Base-by-base conservation (phyloP, 2,888 invertebrate species). In the Eretmocerus hayati region DNA sequence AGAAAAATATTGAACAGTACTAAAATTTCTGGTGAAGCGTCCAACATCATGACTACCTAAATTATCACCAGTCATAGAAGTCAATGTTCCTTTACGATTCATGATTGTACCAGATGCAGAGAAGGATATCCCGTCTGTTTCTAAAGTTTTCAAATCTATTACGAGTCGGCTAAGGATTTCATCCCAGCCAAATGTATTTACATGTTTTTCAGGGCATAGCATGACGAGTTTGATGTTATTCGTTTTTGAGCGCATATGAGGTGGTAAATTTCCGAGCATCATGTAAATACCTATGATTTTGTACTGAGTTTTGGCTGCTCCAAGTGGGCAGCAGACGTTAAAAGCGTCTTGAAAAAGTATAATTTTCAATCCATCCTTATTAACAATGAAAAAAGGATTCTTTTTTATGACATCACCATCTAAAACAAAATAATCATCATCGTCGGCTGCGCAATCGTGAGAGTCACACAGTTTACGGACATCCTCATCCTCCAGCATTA, bases 301-400 rank as follows among this genome's bases (percentile, higher is more conserved):
- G 2, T 22, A 39, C 13, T 39, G 21, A 13, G 15, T 13, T 18
- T 18, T 20, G 6, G 39, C 21, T 5, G 39, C 6, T n/a, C 39
- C 39, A 13, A 39, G n/a, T 22, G 39, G 53, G 26, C 53, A 53
- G 9, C 56, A 53, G 6, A 57, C 40, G 31, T 57, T 53, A 51
- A 57, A 58, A n/a, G 47, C 43, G 40, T 57, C 58, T 45, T 56
- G 55, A 20, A 55, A 58, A 9, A 58, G 39, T 2, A 53, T 47
- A 3, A 57, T 11, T 26, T 50, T 36, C 6, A 37, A 42, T 3
- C 38, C 23, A 13, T 54, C 49, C 22, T 15, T 15, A n/a, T n/a
- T n/a, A n/a, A n/a, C n/a, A n/a, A n/a, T 26, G 11, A 26, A 26
- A 26, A 26, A 26, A 9, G 6, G 8, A 26, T 26, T 26, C 6